These are phyloP conservation scores for Wasmannia auropunctata DNA, from an alignment of 1,140 invertebrate genomes.

Conservation along the genomic window DNA sequence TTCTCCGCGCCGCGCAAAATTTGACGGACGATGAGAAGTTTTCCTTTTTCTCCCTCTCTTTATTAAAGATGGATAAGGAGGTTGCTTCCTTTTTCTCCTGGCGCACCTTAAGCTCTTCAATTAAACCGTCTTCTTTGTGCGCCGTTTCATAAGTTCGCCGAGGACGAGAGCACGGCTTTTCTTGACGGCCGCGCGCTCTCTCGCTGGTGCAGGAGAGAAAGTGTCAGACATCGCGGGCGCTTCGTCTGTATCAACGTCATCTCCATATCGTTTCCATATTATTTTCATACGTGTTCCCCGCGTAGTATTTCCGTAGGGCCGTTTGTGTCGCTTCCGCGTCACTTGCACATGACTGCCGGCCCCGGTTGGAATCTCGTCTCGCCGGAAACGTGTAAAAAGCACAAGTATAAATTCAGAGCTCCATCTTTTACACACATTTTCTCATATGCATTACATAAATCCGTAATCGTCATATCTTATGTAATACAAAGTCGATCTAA, in stretches of 20 bases:
- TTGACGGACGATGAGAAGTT: slow-evolving; percentile 21
- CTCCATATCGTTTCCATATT: slow-evolving; percentile 27
- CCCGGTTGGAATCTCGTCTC: slow-evolving; percentile 5
- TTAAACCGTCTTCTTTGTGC: slow-evolving; percentile 21
- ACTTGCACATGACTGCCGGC: slow-evolving; percentile 15
- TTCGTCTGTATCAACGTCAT: slow-evolving; percentile 9
- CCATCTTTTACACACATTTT: neutral
- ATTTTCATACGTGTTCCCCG: neutral
- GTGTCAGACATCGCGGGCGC: neutral
- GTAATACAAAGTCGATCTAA: neutral
- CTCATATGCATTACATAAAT: slow-evolving; percentile 4
- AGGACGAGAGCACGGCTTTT: neutral
- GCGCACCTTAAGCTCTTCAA: slow-evolving; percentile 8
- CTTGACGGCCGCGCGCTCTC: neutral
- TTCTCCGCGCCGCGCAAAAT: neutral
- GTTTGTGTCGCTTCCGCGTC: slow-evolving; percentile 13
- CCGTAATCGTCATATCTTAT: neutral
- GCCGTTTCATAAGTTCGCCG: neutral
- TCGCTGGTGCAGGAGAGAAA: neutral
- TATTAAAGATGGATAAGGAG: slow-evolving; percentile 20
- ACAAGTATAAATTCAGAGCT: slow-evolving; percentile 3
- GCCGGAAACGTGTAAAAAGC: neutral
- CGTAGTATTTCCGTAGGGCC: neutral
- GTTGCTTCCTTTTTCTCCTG: neutral
- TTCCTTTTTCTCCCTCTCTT: slow-evolving; percentile 9